Conservation (phyloP, 2,797 vertebrate species). For the Buceros bicornis region DNA sequence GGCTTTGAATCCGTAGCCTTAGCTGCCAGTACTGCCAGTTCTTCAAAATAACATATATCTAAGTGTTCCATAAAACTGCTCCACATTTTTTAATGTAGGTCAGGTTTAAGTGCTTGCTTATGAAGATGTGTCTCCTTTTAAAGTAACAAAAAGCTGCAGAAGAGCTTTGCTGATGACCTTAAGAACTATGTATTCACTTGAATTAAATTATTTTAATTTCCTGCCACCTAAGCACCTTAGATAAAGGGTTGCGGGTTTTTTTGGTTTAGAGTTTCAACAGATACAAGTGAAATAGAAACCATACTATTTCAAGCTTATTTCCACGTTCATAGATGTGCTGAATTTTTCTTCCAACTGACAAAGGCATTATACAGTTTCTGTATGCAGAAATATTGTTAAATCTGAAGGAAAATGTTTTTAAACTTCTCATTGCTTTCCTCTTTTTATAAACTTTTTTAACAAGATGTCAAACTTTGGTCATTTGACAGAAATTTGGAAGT, state of each 20-base stretch:
- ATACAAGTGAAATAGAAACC: neutral
- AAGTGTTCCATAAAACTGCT: neutral
- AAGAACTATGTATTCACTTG: neutral
- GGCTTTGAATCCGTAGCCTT: constrained; percentile 36
- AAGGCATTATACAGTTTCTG: neutral
- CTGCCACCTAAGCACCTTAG: neutral
- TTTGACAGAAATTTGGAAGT: neutral
- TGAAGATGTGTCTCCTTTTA: neutral
- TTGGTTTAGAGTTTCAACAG: neutral
- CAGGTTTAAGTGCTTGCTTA: constrained; percentile 8
- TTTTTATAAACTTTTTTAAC: neutral
- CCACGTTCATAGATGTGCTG: neutral
- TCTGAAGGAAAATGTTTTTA: neutral
- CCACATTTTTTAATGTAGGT: neutral
- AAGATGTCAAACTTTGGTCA: neutral
- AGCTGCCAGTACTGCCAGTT: constrained; percentile 23
- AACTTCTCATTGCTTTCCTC: neutral
- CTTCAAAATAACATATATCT: constrained; percentile 25
- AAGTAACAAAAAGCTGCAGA: neutral
- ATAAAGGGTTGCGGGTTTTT: neutral
- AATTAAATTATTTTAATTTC: neutral
- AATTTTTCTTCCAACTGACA: neutral
- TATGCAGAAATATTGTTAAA: neutral
- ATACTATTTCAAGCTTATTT: neutral
- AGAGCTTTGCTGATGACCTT: neutral